A percentile compares a stretch with the other conserved stretches of the same genome.
Conservation (phyloP, 2,888 invertebrate genomes). For the Ferrisia virgata region DNA sequence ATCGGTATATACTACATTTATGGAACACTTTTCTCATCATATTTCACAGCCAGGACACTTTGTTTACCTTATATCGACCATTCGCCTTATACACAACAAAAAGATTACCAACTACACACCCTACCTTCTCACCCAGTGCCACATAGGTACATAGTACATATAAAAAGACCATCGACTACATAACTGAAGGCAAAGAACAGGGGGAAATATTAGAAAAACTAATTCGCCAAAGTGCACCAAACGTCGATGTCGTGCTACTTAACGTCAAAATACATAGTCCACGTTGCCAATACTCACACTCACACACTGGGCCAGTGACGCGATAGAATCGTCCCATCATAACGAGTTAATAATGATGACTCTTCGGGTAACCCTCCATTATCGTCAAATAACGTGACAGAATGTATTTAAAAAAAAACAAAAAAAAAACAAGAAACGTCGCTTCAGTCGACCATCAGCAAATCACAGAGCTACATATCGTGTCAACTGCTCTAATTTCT, state of each 20-base stretch:
- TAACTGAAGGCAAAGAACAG: background rate
- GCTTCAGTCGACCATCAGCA: background rate
- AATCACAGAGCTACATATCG: background rate
- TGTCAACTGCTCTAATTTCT: background rate
- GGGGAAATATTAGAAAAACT: background rate
- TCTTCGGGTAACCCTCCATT: background rate
- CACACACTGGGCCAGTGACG: no score
- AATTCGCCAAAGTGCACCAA: background rate
- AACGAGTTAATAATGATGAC: background rate
- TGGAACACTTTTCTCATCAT: background rate
- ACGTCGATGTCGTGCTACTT: background rate
- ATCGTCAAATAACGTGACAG: background rate
- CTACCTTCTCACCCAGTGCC: background rate
- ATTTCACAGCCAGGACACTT: background rate
- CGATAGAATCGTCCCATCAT: background rate
- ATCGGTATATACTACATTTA: no score
- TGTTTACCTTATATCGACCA: no score
- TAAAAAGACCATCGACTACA: background rate
- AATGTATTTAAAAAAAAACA: background rate
- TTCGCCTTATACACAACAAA: background rate
- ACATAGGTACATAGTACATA: background rate
- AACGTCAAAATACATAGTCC: background rate
- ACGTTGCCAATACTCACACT: background rate
- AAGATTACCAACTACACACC: background rate
- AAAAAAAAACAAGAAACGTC: no score